Conservation (phyloP, 2,113 vertebrate genomes). For the Dolichallabes microphthalmus region DNA sequence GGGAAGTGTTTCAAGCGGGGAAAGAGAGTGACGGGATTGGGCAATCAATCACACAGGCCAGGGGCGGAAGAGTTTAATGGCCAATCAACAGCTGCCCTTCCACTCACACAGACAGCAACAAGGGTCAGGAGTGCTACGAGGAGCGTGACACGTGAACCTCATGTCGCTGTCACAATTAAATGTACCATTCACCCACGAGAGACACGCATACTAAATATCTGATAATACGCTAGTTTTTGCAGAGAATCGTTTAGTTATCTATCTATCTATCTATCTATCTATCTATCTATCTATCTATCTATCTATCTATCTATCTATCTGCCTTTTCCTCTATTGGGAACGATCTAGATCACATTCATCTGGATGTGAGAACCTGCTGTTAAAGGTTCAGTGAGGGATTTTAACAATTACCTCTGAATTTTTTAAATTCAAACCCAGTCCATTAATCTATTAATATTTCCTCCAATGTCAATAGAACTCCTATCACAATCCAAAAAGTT, state of each 20-base stretch:
- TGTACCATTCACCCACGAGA: background rate
- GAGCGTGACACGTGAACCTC: background rate
- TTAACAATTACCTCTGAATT: background rate
- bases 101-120: conserved; percentile 21
- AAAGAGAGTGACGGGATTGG: conserved; percentile 30
- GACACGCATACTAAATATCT: background rate
- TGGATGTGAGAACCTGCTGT: background rate
- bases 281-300: too few relatives aligned
- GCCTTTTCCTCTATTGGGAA: background rate
- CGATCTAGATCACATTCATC: background rate
- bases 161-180: background rate
- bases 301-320: too few relatives aligned
- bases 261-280: too few relatives aligned
- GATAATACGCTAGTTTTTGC: background rate
- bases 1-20: background rate
- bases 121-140: background rate
- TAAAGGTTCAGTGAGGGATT: background rate
- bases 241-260: background rate
- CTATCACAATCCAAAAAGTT: background rate
- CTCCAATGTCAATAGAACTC: too few relatives aligned
- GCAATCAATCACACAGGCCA: conserved; percentile 42
- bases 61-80: conserved; percentile 28
- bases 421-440: too few relatives aligned
- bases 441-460: too few relatives aligned
- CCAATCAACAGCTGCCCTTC: conserved; percentile 36